Evolutionary conservation across 2,888 invertebrate genomes (phyloP).

Genomic region (Mythimna pallens): DNA sequence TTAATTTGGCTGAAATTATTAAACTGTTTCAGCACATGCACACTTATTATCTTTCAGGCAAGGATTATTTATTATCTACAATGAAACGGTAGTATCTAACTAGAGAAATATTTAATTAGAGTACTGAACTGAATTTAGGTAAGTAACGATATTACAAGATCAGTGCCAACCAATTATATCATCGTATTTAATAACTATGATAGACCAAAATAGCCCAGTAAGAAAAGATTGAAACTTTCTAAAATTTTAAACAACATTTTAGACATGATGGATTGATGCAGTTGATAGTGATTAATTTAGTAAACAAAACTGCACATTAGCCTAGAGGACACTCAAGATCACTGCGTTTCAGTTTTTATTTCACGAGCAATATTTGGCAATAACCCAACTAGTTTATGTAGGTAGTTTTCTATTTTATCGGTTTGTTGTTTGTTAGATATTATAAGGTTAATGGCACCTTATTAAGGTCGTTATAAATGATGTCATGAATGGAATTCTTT

Average conservation of each 20-base stretch:
- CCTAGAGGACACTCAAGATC: slow-evolving; percentile 45
- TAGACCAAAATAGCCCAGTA: slow-evolving; percentile 1
- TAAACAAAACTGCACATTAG: slow-evolving; percentile 12
- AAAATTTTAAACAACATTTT: slow-evolving; percentile 6
- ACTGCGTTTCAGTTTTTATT: slow-evolving; percentile 34
- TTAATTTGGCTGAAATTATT: slow-evolving; percentile 37
- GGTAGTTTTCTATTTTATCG: slow-evolving; percentile 54
- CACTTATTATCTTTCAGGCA: slow-evolving; percentile 28
- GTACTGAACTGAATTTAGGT: background rate
- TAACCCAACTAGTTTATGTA: slow-evolving; percentile 55
- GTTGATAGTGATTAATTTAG: background rate
- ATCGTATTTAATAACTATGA: slow-evolving; percentile 3
- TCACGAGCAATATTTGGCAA: slow-evolving; percentile 56
- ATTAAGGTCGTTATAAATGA: slow-evolving; percentile 65
- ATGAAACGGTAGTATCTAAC: slow-evolving; percentile 11
- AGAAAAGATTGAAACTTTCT: slow-evolving; percentile 17
- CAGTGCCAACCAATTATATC: background rate
- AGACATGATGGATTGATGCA: background rate
- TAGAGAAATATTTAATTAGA: slow-evolving; percentile 1
- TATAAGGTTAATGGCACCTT: slow-evolving; percentile 61
- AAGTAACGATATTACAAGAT: slow-evolving; percentile 24
- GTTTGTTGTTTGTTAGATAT: slow-evolving; percentile 37
- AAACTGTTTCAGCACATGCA: slow-evolving; percentile 22
- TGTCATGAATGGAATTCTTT: slow-evolving; percentile 64
- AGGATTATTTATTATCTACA: slow-evolving; percentile 8